Evolutionary conservation across 2,888 invertebrate species (phyloP).

Genomic region (Allacma fusca): DNA sequence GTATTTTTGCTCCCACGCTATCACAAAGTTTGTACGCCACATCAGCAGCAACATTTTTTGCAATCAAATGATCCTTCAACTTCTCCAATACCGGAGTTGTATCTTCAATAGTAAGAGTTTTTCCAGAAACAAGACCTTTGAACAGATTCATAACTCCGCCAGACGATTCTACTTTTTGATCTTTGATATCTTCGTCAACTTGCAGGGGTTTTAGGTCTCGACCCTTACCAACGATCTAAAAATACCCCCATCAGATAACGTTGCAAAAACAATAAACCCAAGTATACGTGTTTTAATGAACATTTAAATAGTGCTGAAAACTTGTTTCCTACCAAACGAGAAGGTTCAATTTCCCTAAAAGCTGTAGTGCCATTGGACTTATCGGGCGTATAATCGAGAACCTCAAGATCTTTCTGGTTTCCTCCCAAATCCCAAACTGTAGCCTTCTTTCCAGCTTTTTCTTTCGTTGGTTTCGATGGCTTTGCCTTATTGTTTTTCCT

Average conservation of each 20-base stretch:
- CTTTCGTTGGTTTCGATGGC: conserved; percentile 64
- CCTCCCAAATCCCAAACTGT: conserved; percentile 85
- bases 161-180: conserved; percentile 64
- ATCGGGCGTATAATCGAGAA: conserved; percentile 63
- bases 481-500: conserved; percentile 64
- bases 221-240: conserved; percentile 78
- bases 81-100: conserved; percentile 90
- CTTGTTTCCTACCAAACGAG: conserved; percentile 69
- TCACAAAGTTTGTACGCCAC: conserved; percentile 93
- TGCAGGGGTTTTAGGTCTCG: conserved; percentile 75
- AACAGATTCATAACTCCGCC: conserved; percentile 46
- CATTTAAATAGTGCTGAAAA: no score
- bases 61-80: conserved; percentile 92
- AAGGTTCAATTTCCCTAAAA: conserved; percentile 69
- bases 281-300: no score
- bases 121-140: conserved; percentile 83
- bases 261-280: no score
- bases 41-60: conserved; percentile 97
- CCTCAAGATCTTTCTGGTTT: conserved; percentile 48
- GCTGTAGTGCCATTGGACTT: conserved; percentile 62
- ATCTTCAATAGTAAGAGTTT: conserved; percentile 80
- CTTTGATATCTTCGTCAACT: conserved; percentile 73
- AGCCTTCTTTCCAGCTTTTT: conserved; percentile 81
- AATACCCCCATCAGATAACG: no score
- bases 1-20: conserved; percentile 86